Evolutionary conservation across 1,140 invertebrate genomes (phyloP).

Genomic region (Leguminivora glycinivorella): DNA sequence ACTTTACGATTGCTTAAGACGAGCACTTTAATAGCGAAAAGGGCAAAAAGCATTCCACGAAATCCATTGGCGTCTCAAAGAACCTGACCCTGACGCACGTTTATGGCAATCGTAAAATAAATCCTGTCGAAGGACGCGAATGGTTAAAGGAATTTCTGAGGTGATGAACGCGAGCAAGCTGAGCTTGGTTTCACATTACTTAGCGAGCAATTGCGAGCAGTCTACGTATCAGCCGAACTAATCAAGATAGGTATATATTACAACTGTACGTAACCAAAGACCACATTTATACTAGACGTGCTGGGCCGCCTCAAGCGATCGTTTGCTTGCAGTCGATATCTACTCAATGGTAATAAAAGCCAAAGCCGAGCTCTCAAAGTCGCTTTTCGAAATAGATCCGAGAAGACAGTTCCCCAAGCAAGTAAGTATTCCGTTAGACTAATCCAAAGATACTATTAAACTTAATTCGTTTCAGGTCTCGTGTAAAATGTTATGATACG

Average conservation of each 20-base stretch:
- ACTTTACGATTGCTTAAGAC: slow-evolving; percentile 32
- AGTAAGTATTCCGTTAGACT: background rate
- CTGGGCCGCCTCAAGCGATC: background rate
- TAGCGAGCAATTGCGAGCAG: background rate
- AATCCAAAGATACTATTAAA: slow-evolving; percentile 9
- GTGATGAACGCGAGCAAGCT: slow-evolving; percentile 33
- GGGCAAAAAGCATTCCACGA: slow-evolving; percentile 31
- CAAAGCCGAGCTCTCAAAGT: background rate
- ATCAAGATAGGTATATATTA: background rate
- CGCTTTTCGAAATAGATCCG: background rate
- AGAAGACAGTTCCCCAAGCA: background rate
- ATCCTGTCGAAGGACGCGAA: slow-evolving; percentile 45
- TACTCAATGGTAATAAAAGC: background rate
- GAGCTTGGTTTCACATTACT: background rate
- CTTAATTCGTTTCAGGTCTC: background rate
- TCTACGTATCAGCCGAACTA: slow-evolving; percentile 30
- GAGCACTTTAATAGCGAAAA: slow-evolving; percentile 44
- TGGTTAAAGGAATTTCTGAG: slow-evolving; percentile 45
- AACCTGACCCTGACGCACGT: slow-evolving; percentile 41
- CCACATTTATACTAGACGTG: background rate
- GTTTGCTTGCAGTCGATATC: background rate
- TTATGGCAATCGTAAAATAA: slow-evolving; percentile 60
- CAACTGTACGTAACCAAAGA: background rate
- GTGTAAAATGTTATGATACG: background rate
- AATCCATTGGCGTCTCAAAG: slow-evolving; percentile 35